Percentiles rank a stretch among this genome's conserved stretches.
Evolutionary conservation across 2,113 vertebrate species (phyloP).

Genomic region (Ameiurus melas): DNA sequence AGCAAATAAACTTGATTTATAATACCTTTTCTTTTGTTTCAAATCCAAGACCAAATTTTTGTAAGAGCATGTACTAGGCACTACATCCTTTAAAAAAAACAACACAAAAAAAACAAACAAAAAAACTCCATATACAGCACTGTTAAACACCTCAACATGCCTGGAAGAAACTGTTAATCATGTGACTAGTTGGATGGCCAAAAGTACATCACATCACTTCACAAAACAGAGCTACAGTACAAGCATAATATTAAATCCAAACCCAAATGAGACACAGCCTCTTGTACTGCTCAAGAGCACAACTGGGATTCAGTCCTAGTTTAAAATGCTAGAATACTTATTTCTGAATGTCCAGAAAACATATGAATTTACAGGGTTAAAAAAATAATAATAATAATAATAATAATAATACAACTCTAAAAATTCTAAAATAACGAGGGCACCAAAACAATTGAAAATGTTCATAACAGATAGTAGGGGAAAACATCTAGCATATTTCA

Average conservation of each 20-base stretch:
- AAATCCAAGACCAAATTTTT: constrained; percentile 1
- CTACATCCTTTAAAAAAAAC: not conserved
- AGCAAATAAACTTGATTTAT: constrained; percentile 1
- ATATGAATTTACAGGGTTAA: not conserved
- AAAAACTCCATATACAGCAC: not conserved
- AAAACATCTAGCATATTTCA: not conserved
- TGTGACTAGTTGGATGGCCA: constrained; percentile 1
- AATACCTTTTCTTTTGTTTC: not conserved
- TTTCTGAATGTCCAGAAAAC: constrained; percentile 10
- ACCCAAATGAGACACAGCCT: not conserved
- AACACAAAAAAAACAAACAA: no score
- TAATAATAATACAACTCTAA: not conserved
- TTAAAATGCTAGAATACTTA: not conserved
- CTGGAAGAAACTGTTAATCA: constrained; percentile 4
- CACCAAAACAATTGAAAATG: not conserved
- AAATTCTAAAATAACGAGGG: not conserved
- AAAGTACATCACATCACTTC: not conserved
- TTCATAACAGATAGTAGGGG: not conserved
- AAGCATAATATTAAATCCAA: not conserved
- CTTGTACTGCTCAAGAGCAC: not conserved
- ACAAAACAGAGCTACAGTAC: not conserved
- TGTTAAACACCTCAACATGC: constrained; percentile 1
- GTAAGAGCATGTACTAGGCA: not conserved
- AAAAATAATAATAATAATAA: no score
- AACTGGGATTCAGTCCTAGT: not conserved